These are phyloP conservation scores for Andrena chrysosceles DNA, from an alignment of 2,888 invertebrate species.

Conservation along the genomic window DNA sequence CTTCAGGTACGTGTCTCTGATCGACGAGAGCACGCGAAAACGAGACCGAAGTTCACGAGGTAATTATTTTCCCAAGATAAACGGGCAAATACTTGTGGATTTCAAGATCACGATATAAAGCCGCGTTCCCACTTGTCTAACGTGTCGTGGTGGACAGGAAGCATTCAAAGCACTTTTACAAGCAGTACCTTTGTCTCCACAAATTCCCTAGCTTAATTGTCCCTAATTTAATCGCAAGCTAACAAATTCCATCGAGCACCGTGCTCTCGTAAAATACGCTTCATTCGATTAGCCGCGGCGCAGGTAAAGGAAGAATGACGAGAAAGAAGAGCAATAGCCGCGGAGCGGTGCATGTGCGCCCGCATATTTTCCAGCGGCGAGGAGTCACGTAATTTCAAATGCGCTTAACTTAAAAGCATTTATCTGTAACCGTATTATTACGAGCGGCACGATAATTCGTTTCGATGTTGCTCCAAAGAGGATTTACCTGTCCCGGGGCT, in stretches of 20 bases:
- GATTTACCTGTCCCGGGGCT: conserved; percentile 65
- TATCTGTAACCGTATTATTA: conserved; percentile 72
- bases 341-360: background rate
- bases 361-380: conserved; percentile 34
- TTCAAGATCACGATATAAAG: too few species aligned
- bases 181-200: too few species aligned
- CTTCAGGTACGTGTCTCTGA: background rate
- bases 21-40: background rate
- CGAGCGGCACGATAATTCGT: conserved; percentile 66
- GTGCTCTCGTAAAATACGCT: background rate
- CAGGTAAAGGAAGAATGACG: background rate
- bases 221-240: too few species aligned
- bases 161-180: too few species aligned
- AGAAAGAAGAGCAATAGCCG: background rate
- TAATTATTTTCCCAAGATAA: background rate
- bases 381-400: conserved; percentile 67
- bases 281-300: background rate
- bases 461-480: conserved; percentile 68
- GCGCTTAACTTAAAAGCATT: conserved; percentile 73
- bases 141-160: too few species aligned
- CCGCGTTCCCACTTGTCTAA: too few species aligned
- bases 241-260: too few species aligned
- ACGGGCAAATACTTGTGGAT: background rate
- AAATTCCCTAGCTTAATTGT: too few species aligned
- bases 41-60: background rate